Percentiles rank a stretch among this genome's conserved stretches.
Evolutionary conservation across 37 sponge, comb jelly and placozoan species (phyloP).

Genomic region (Ianthella basta): DNA sequence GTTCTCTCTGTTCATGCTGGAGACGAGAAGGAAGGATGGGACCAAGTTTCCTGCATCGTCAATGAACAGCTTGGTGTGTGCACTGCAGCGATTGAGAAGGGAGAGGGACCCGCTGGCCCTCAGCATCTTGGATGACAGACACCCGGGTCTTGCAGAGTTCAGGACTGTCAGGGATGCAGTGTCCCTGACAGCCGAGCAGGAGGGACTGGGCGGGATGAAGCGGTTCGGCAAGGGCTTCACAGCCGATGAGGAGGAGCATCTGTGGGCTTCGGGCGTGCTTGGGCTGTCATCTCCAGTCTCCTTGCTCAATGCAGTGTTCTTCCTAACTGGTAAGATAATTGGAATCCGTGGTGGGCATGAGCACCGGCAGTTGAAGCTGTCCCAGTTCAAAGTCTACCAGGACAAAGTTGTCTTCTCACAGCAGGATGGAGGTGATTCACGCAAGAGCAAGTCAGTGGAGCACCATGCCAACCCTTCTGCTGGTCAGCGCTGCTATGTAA

Average conservation of each 20-base stretch:
- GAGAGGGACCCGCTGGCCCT: slow-evolving; percentile 1
- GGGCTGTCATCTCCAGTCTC: neutral
- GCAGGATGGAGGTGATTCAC: neutral
- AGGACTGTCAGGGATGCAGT: slow-evolving; percentile 20
- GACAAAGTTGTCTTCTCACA: neutral
- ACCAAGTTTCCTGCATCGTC: slow-evolving; percentile 18
- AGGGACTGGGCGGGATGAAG: neutral
- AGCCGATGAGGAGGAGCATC: neutral
- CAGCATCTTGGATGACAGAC: slow-evolving; percentile 34
- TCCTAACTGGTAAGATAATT: neutral
- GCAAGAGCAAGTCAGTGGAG: slow-evolving; percentile 15
- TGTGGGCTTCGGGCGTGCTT: neutral
- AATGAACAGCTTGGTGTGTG: slow-evolving; percentile 12
- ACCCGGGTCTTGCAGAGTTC: neutral
- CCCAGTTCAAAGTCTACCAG: slow-evolving; percentile 20
- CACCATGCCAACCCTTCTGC: slow-evolving; percentile 14
- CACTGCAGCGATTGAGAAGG: slow-evolving; percentile 1
- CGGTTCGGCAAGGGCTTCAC: neutral
- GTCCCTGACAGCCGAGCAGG: neutral
- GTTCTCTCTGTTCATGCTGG: slow-evolving; percentile 36
- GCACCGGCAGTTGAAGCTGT: slow-evolving; percentile 27
- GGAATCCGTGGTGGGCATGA: neutral
- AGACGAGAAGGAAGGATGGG: slow-evolving; percentile 24
- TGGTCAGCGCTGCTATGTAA: slow-evolving; percentile 23
- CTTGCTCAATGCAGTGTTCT: slow-evolving; percentile 3